Base-by-base conservation (phyloP, 1,140 invertebrate species). In the Hesperophylax magnus region DNA sequence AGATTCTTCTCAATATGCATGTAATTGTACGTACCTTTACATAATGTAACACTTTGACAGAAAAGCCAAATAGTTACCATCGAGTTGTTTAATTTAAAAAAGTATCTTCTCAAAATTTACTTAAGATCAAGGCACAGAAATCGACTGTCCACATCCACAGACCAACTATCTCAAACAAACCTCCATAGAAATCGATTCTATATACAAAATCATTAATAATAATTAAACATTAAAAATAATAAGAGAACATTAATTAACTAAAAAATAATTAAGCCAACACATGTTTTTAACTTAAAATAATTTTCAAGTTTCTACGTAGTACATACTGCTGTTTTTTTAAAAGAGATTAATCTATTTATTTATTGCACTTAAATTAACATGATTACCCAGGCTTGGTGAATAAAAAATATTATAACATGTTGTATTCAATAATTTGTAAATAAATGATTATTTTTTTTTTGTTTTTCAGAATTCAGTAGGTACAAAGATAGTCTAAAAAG, bases 121-220 rank as follows among this genome's bases (percentile, higher is more conserved):
- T 81, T 81, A 81, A 78, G 80, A 77, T 84, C 82, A 84, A 84
- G 82, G 82, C 82, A 84, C 82, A 81, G 80, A 84, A 79, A 79
- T 81, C 82, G 80, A 84, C 82, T 81, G 82, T 81, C 80, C 82
- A 84, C 82, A 81, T 81, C 65, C 82, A 84, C 80, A 81, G 54
- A 65, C 80, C 77, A 81, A 75, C 54, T 81, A 81, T 61, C 65
- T 75, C 77, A 79, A 76, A 76, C 56, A 60, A 76, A 34, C 52
- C 27, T 69, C 18, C 18, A 39, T 69, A 69, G 17, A 69, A 60
- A 61, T 20, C 56, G 24, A 61, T 76, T 76, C 52, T 60, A 76
- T 31, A 69, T n/a, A 69, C 24, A 69, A 69, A 69, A n/a, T 60
- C 9, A 47, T 14, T 47, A 47, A 47, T 47, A 47, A 47, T 47